Conservation (phyloP, 2,113 vertebrate genomes). For the Sebastes schlegelii region DNA sequence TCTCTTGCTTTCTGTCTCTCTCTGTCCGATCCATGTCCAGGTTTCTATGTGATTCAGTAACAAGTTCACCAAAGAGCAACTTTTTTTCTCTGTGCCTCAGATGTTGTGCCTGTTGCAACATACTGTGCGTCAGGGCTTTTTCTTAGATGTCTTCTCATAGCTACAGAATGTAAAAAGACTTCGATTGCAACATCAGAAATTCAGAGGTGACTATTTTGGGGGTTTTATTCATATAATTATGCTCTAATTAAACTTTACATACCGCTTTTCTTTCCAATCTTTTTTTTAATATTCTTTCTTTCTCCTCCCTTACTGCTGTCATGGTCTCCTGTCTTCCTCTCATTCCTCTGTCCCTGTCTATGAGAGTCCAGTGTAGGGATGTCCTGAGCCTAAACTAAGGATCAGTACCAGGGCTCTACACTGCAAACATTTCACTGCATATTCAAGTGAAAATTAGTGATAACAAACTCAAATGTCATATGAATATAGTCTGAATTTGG, state of each 20-base stretch:
- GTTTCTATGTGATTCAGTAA: slow-evolving; percentile 1
- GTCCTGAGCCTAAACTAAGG: background rate
- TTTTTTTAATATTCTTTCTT: background rate
- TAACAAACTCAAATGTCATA: too few species aligned
- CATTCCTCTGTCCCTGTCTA: background rate
- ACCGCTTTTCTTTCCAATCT: background rate
- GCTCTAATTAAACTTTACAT: background rate
- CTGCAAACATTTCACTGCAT: too few species aligned
- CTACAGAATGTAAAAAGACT: slow-evolving; percentile 15
- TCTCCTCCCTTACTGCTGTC: background rate
- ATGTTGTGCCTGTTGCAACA: slow-evolving; percentile 34
- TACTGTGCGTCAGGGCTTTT: slow-evolving; percentile 12
- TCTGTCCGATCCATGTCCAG: background rate
- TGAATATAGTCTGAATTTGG: too few species aligned
- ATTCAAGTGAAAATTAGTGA: too few species aligned
- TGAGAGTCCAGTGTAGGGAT: background rate
- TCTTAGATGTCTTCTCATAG: slow-evolving; percentile 15
- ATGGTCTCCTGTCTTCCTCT: background rate
- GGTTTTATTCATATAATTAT: background rate
- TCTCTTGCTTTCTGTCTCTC: background rate
- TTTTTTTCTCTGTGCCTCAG: slow-evolving; percentile 5
- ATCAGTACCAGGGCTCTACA: background rate
- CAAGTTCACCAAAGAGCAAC: slow-evolving; percentile 4
- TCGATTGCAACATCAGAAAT: background rate
- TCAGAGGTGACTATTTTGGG: background rate